A percentile compares a stretch with the other conserved stretches of the same genome.
phyloP scores from a whole-genome alignment of 2,113 vertebrate genomes.

The Anseranas semipalmata region DNA sequence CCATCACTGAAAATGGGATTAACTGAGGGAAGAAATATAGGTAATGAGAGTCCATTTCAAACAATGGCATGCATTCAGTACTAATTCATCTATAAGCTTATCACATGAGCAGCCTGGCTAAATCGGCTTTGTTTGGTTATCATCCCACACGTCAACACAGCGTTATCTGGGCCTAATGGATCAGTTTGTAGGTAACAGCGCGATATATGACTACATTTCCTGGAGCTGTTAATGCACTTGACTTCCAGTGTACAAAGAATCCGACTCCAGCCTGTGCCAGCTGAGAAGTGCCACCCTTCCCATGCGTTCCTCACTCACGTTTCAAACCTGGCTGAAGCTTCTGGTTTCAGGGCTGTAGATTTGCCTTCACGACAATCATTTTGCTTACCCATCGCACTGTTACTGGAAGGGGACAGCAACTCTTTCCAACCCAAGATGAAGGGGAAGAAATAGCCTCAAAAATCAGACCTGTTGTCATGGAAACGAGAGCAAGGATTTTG shows the following conservation, averaged over 20 bases:
- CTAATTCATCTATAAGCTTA: background rate
- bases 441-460: slow-evolving; percentile 29
- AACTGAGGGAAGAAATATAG: background rate
- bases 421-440: slow-evolving; percentile 8
- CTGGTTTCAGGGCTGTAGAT: background rate
- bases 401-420: slow-evolving; percentile 11
- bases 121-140: background rate
- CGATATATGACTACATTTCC: background rate
- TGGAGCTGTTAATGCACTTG: background rate
- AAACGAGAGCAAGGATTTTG: slow-evolving; percentile 39
- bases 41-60: background rate
- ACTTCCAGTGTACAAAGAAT: background rate
- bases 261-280: background rate
- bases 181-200: background rate
- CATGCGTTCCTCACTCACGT: background rate
- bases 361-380: background rate
- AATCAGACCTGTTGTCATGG: slow-evolving; percentile 51
- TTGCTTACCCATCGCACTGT: background rate
- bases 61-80: background rate
- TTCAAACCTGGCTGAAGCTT: background rate
- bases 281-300: background rate
- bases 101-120: background rate
- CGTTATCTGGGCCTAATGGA: background rate
- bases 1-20: background rate
- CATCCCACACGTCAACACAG: background rate